These are phyloP conservation scores for Psylliodes chrysocephalus DNA, from an alignment of 2,888 invertebrate genomes.

Conservation along the genomic window DNA sequence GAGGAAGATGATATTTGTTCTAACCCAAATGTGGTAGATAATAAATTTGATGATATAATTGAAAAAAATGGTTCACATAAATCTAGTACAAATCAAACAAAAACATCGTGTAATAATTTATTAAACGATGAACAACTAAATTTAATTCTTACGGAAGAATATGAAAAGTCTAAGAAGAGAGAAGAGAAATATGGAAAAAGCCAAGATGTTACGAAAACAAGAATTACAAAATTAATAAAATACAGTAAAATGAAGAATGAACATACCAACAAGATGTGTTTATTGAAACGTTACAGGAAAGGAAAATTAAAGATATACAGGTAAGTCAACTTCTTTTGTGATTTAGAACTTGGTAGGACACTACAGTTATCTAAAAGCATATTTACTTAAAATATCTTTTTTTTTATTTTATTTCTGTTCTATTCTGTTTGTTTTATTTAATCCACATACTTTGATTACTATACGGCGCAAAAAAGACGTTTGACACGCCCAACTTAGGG, in stretches of 20 bases:
- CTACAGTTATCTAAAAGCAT: too few species aligned
- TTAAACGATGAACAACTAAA: neutral
- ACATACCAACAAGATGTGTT: neutral
- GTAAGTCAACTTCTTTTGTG: slow-evolving; percentile 27
- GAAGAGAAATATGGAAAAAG: neutral
- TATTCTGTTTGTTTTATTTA: too few species aligned
- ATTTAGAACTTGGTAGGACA: too few species aligned
- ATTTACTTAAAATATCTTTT: too few species aligned
- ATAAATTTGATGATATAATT: too few species aligned
- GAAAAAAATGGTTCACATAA: neutral
- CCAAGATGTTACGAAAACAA: neutral
- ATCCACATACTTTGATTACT: too few species aligned
- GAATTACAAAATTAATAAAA: neutral
- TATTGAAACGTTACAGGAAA: slow-evolving; percentile 40
- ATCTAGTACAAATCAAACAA: neutral
- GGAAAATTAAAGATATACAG: slow-evolving; percentile 43
- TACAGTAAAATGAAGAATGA: neutral
- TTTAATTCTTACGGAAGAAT: neutral
- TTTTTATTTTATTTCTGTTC: too few species aligned
- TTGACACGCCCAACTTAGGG: too few species aligned
- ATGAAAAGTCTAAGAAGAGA: neutral
- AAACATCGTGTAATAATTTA: too few species aligned
- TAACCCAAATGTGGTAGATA: too few species aligned
- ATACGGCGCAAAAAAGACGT: too few species aligned
- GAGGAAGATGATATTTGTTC: too few species aligned